Base-by-base conservation (phyloP, 2,888 invertebrate species). In the Chrysolina oricalcia region DNA sequence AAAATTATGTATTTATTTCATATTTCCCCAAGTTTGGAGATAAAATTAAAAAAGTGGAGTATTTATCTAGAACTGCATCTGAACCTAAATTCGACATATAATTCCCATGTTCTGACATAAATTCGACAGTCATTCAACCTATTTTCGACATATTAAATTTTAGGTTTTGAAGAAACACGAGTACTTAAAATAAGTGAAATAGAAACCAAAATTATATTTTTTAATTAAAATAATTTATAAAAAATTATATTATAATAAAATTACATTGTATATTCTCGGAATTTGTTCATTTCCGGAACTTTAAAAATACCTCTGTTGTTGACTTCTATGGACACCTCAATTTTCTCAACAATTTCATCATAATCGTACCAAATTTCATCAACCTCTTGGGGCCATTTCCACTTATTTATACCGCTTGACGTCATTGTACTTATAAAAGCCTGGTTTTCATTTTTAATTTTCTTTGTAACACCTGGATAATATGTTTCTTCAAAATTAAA, bases 131-230 rank as follows among this genome's bases (percentile, higher is more conserved):
- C 40, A 40, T 40, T 40, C 40, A 10, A 40, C 40, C 40, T 40
- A 59, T 59, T 59, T 59, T 59, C 59, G 59, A 59, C 59, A 59
- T 59, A 59, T 59, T 59, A 21, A n/a, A 59, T 59, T 59, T 19
- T 59, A 59, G 21, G 59, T 59, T 59, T 59, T 59, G 59, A 59
- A 59, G n/a, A 59, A 59, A 59, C 2, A 59, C 59, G 27, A 59
- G 59, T 59, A 59, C 17, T n/a, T 59, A 59, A 59, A 59, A 59
- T 59, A 59, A 59, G n/a, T 27, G 27, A 59, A 59, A 59, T 59
- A 59, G 59, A 59, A 59, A 59, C 59, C 59, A 59, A 59, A 59
- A 59, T 59, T 59, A 23, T 59, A 59, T 59, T 59, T 59, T 59
- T 59, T 59, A 59, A 59, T 59, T 23, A 59, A 59, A 59, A 59